Evolutionary conservation across 2,797 vertebrate species (phyloP), one percentile per base, ranked within the genome.

Genomic region (Cetoscarus ocellatus): DNA sequence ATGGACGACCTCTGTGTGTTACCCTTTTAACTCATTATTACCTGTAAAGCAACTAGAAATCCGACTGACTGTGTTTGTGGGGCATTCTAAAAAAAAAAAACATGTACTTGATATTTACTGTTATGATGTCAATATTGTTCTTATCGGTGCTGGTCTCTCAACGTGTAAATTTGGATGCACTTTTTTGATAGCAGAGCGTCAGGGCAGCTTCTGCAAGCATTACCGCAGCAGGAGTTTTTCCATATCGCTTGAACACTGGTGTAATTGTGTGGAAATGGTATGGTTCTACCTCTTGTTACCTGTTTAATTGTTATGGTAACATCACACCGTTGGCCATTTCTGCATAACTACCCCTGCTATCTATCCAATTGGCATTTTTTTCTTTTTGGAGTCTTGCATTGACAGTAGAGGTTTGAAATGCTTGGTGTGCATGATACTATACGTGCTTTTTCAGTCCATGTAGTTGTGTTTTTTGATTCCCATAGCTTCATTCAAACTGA

Each of bases 221-320:
- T n/a, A 48, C 10, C n/a, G 47, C 73, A 65, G 70, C 68, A 6
- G 84, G 73, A 85, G 74, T 60, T 88, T 61, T 34, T 83, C 86
- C 86, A 76, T 83, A 74, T 80, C 84, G 80, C 82, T 68, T 54
- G 77, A 27, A 88, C 84, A 78, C 79, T 78, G 82, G 86, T 83
- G 93, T 93, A 94, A 93, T 95, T 95, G 93, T 92, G 81, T 91
- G 83, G 92, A 95, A 95, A 94, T 95, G 94, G 92, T 91, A 84
- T 76, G 92, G 94, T 92, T 91, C 94, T 95, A 95, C 95, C 95
- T 95, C 95, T 84, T 94, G 94, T 95, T 95, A 95, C 95, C 94
- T 94, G 95, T 94, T 93, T 47, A 91, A 91, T 83, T 93, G 86
- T 94, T 86, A 95, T 94, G 95, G 94, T 95, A 94, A 95, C 94